A percentile compares a stretch with the other conserved stretches of the same genome.
Evolutionary conservation across 2,113 vertebrate species (phyloP).

Genomic region (Coturnix japonica): DNA sequence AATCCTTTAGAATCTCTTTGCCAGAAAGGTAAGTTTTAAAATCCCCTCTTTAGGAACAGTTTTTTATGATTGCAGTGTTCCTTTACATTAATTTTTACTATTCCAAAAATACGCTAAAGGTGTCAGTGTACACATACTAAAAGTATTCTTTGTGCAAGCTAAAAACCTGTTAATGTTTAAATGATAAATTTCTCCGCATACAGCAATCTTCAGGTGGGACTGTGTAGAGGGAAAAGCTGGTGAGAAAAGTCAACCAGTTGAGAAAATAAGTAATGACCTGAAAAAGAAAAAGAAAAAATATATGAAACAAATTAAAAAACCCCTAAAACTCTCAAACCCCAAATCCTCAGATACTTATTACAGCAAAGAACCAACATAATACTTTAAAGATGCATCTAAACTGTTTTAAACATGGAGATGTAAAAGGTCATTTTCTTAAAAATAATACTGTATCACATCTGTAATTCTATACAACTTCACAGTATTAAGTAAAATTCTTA

Average conservation of each 20-base stretch:
- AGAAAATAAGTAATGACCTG: neutral
- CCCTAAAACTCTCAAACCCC: neutral
- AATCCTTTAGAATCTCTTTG: neutral
- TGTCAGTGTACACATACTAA: neutral
- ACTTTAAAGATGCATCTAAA: constrained; percentile 26
- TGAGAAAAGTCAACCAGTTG: neutral
- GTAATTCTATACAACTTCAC: constrained; percentile 77
- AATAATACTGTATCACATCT: constrained; percentile 59
- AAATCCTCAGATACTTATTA: neutral
- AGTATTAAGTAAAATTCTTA: constrained; percentile 74
- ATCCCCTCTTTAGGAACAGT: neutral
- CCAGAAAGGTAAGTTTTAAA: neutral
- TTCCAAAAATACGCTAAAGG: neutral
- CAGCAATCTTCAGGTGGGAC: neutral
- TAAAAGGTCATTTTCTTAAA: constrained; percentile 45
- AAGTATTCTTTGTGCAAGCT: neutral
- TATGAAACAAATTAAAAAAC: neutral
- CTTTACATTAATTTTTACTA: neutral
- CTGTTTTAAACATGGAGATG: constrained; percentile 30
- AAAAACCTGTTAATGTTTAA: neutral
- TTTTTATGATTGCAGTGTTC: neutral
- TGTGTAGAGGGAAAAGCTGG: neutral
- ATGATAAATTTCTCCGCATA: neutral
- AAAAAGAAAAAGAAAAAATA: neutral
- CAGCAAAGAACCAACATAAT: neutral